A percentile compares a stretch with the other conserved stretches of the same genome.
These are phyloP conservation scores for Bos indicus DNA, from an alignment of 2,113 vertebrate genomes.

Conservation along the genomic window DNA sequence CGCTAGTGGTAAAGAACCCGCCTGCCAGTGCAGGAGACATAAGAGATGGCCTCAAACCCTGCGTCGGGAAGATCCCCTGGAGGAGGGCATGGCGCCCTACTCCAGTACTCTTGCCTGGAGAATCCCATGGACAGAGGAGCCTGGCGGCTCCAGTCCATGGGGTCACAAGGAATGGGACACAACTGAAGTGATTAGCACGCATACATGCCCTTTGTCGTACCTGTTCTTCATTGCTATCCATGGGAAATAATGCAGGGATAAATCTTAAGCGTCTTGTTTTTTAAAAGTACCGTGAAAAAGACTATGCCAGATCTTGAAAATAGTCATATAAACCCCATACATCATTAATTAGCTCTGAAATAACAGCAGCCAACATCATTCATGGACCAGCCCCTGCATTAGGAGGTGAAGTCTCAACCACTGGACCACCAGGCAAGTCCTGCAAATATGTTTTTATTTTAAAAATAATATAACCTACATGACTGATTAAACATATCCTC, in stretches of 20 bases:
- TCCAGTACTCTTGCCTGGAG: background rate
- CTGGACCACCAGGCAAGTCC: background rate
- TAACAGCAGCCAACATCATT: background rate
- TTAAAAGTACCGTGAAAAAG: background rate
- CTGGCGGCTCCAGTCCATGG: background rate
- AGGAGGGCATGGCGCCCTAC: background rate
- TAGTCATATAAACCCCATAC: background rate
- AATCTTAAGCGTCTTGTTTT: background rate
- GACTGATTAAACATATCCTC: background rate
- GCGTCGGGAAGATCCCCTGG: background rate
- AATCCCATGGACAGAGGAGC: background rate
- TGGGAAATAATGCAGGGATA: background rate
- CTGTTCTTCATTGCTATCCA: background rate
- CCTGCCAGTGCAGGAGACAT: background rate
- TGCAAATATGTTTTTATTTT: background rate
- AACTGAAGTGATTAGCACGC: fast-evolving
- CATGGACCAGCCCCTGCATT: background rate
- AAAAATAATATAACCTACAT: background rate
- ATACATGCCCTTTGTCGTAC: background rate
- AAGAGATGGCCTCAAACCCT: background rate
- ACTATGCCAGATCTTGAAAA: background rate
- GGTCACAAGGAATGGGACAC: background rate
- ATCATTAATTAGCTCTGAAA: background rate
- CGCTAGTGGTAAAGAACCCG: background rate
- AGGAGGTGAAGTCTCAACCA: background rate